Conservation (phyloP, 2,888 invertebrate genomes). For the Eupeodes latifasciatus region DNA sequence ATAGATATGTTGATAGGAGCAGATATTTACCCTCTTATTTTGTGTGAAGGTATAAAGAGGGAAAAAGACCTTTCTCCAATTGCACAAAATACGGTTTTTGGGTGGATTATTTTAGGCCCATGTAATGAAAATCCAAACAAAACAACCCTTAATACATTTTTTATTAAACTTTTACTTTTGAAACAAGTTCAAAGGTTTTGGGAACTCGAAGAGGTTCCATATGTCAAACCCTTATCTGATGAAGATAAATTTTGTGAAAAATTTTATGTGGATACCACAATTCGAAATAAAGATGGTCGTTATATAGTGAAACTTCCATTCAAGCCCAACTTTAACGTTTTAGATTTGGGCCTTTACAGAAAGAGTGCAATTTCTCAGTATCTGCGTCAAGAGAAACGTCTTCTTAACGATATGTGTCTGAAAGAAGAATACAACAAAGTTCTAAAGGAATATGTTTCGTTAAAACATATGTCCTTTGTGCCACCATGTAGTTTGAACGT, state of each 20-base stretch:
- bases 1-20: constrained; percentile 56
- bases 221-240: constrained; percentile 1
- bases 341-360: constrained; percentile 7
- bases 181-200: constrained; percentile 36
- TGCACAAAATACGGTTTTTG: constrained; percentile 36
- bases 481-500: neutral
- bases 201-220: constrained; percentile 31
- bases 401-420: neutral
- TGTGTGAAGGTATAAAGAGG: constrained; percentile 13
- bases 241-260: constrained; percentile 28
- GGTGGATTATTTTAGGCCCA: constrained; percentile 30
- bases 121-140: constrained; percentile 4
- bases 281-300: neutral
- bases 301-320: constrained; percentile 36
- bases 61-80: constrained; percentile 1
- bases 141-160: neutral
- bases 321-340: neutral
- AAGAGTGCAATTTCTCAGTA: neutral
- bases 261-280: neutral
- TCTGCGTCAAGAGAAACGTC: constrained; percentile 28
- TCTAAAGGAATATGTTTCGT: constrained; percentile 15
- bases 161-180: constrained; percentile 5
- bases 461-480: constrained; percentile 1
- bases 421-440: constrained; percentile 27
- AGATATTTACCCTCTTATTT: constrained; percentile 38